Evolutionary conservation across 2,797 vertebrate species (phyloP).

Genomic region (Okamejei kenojei): DNA sequence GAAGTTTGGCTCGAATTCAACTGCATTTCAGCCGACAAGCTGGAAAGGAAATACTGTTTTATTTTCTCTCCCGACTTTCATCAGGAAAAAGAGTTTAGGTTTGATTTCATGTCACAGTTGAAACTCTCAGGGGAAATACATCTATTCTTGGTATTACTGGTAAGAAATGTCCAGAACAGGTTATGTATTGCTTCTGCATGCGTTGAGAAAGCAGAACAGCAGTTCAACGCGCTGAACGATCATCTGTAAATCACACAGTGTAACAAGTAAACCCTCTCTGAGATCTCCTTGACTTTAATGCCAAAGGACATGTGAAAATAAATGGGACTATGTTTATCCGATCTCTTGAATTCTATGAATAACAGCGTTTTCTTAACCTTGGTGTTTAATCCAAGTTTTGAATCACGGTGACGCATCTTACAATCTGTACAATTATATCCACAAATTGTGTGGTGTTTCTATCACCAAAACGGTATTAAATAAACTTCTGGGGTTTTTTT

Average conservation of each 20-base stretch:
- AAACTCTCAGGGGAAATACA: conserved; percentile 42
- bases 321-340: conserved; percentile 33
- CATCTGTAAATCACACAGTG: conserved; percentile 27
- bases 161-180: conserved; percentile 37
- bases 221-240: conserved; percentile 28
- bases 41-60: conserved; percentile 11
- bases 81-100: conserved; percentile 35
- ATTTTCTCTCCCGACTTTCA: conserved; percentile 22
- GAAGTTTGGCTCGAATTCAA: conserved; percentile 37
- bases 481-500: background rate
- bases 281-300: conserved; percentile 41
- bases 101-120: conserved; percentile 31
- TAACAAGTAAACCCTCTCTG: background rate
- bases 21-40: conserved; percentile 30
- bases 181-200: conserved; percentile 36
- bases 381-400: conserved; percentile 16
- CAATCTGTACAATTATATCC: conserved; percentile 4
- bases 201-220: conserved; percentile 33
- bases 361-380: conserved; percentile 18
- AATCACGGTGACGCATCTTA: conserved; percentile 5
- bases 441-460: background rate
- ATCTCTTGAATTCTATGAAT: conserved; percentile 25
- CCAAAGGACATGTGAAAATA: conserved; percentile 38
- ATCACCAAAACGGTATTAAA: background rate
- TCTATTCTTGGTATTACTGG: conserved; percentile 35